A percentile compares a stretch with the other conserved stretches of the same genome.
Conservation (phyloP, 1,140 invertebrate genomes). For the Stegodyphus mimosarum region DNA sequence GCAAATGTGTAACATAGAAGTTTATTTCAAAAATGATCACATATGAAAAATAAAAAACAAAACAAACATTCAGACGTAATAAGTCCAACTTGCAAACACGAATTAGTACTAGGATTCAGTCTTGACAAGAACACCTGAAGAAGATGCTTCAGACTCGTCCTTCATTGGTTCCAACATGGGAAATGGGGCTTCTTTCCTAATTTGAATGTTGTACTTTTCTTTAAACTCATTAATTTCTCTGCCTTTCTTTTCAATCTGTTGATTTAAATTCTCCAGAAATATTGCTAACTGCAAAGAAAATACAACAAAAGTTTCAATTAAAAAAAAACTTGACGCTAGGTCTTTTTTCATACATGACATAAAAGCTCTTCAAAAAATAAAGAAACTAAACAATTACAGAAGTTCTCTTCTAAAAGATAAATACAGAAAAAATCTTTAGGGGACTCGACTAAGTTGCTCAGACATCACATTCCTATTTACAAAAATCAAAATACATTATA, state of each 20-base stretch:
- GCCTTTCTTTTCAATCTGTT: constrained; percentile 87
- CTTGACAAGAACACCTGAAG: constrained; percentile 63
- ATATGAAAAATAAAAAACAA: not conserved
- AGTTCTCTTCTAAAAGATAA: no score
- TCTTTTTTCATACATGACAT: no score
- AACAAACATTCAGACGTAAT: not conserved
- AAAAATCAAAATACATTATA: no score
- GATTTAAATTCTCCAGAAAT: constrained; percentile 81
- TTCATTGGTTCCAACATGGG: not conserved
- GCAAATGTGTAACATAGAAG: no score
- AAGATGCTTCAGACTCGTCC: constrained; percentile 52
- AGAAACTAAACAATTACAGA: no score
- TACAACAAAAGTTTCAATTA: no score
- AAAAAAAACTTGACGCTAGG: no score
- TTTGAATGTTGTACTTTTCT: constrained; percentile 86
- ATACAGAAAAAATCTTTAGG: no score
- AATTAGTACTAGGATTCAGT: constrained; percentile 61
- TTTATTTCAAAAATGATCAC: not conserved
- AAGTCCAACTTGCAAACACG: no score
- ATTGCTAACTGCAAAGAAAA: constrained; percentile 76
- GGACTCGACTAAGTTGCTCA: no score
- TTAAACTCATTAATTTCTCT: constrained; percentile 93
- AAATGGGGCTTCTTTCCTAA: constrained; percentile 67
- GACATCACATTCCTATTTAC: no score
- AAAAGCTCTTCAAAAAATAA: no score